phyloP scores from a whole-genome alignment of 2,888 invertebrate species.

The Agrilus mali region DNA sequence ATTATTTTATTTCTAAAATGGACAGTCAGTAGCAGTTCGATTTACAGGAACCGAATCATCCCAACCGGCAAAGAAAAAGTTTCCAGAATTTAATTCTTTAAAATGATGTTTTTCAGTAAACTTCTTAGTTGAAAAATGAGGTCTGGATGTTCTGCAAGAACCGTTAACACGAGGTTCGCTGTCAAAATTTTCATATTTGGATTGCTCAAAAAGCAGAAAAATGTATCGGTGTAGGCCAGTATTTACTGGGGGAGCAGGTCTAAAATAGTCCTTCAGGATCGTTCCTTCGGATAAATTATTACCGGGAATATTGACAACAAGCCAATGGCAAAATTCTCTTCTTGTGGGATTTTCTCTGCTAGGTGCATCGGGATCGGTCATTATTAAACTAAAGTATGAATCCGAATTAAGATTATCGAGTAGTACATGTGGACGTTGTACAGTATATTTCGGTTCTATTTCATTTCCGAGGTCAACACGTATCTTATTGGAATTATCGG shows the following conservation, averaged over 20 bases:
- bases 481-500: not conserved
- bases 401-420: constrained; percentile 46
- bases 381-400: constrained; percentile 50
- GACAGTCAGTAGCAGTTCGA: constrained; percentile 1
- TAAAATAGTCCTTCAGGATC: constrained; percentile 50
- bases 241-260: constrained; percentile 56
- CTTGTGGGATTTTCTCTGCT: constrained; percentile 53
- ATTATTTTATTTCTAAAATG: too few species aligned
- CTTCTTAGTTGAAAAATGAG: constrained; percentile 40
- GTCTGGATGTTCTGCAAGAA: constrained; percentile 18
- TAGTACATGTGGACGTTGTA: constrained; percentile 50
- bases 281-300: constrained; percentile 49
- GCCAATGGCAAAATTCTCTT: constrained; percentile 68
- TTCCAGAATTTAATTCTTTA: constrained; percentile 47
- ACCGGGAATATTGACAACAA: constrained; percentile 61
- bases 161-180: constrained; percentile 9
- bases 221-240: constrained; percentile 63
- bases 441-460: constrained; percentile 57
- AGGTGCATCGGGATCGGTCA: constrained; percentile 67
- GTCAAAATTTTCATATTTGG: constrained; percentile 32
- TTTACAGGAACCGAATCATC: constrained; percentile 42
- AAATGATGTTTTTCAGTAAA: constrained; percentile 46
- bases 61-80: constrained; percentile 46
- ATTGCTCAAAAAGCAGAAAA: constrained; percentile 57
- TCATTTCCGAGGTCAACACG: constrained; percentile 48